phyloP scores from a whole-genome alignment of 2,113 vertebrate species.

The Ptilorrhoa leucosticta region DNA sequence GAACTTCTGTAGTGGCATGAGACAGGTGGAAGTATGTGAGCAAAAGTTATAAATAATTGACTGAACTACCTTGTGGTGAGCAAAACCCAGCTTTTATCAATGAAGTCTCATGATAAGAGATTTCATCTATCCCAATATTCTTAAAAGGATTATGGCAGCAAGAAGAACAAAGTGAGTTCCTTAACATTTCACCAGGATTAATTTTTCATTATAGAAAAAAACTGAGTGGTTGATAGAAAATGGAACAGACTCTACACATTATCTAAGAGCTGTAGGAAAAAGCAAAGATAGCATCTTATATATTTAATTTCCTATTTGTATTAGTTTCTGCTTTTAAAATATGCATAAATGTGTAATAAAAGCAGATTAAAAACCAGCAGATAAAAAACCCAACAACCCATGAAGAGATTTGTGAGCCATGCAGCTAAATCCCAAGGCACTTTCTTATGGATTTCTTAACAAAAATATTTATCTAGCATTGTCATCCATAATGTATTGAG shows the following conservation, averaged over 20 bases:
- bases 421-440: background rate
- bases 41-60: slow-evolving; percentile 34
- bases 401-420: background rate
- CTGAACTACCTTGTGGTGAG: background rate
- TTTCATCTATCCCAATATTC: background rate
- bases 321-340: slow-evolving; percentile 14
- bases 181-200: slow-evolving; percentile 27
- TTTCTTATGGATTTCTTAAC: background rate
- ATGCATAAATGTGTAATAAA: slow-evolving; percentile 1
- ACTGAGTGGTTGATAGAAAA: slow-evolving; percentile 30
- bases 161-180: slow-evolving; percentile 13
- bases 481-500: slow-evolving; percentile 10
- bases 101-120: background rate
- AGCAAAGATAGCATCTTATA: background rate
- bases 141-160: slow-evolving; percentile 25
- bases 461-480: slow-evolving; percentile 24
- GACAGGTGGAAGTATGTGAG: background rate
- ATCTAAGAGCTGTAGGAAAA: background rate
- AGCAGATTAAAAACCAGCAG: background rate
- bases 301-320: slow-evolving; percentile 8
- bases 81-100: background rate
- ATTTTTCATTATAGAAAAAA: slow-evolving; percentile 17
- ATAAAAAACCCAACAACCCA: background rate
- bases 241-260: background rate
- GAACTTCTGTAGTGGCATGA: background rate